phyloP scores from a whole-genome alignment of 2,797 vertebrate genomes.

The Notoglanidium macrostoma region DNA sequence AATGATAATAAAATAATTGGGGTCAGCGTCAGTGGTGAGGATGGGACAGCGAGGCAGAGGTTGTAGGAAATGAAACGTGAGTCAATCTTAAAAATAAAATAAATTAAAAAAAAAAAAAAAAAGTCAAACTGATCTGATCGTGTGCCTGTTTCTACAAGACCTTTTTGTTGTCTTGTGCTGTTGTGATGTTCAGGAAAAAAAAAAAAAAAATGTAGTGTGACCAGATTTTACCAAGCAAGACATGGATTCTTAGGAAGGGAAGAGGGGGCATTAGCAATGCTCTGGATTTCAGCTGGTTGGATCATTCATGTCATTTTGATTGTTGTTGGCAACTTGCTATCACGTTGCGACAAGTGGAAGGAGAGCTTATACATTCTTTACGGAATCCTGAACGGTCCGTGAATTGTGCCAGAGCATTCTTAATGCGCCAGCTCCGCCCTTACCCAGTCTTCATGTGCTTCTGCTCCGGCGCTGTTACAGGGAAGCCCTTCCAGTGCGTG shows the following conservation, averaged over 20 bases:
- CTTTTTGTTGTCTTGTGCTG: slow-evolving; percentile 52
- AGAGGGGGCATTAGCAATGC: slow-evolving; percentile 46
- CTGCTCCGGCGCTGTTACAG: slow-evolving; percentile 33
- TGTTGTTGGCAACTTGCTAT: neutral
- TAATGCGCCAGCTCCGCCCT: slow-evolving; percentile 37
- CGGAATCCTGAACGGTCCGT: neutral
- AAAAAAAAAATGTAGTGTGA: slow-evolving; percentile 47
- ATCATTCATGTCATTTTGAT: neutral
- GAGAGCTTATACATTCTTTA: slow-evolving; percentile 7
- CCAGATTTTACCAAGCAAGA: slow-evolving; percentile 63
- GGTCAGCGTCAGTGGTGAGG: slow-evolving; percentile 82
- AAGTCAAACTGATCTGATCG: slow-evolving; percentile 53
- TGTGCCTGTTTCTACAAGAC: slow-evolving; percentile 52
- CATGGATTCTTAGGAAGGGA: slow-evolving; percentile 44
- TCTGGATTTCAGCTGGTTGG: slow-evolving; percentile 35
- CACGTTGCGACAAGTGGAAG: neutral
- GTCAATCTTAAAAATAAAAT: slow-evolving; percentile 38
- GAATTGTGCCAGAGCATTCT: slow-evolving; percentile 32
- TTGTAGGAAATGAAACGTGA: slow-evolving; percentile 59
- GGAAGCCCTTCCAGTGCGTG: slow-evolving; percentile 45
- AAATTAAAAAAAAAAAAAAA: neutral
- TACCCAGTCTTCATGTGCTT: slow-evolving; percentile 37
- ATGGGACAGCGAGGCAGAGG: slow-evolving; percentile 63
- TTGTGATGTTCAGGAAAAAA: slow-evolving; percentile 39
- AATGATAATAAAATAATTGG: slow-evolving; percentile 90